A percentile compares a stretch with the other conserved stretches of the same genome.
Conservation (phyloP, 2,797 vertebrate species). For the Phataginus tricuspis region DNA sequence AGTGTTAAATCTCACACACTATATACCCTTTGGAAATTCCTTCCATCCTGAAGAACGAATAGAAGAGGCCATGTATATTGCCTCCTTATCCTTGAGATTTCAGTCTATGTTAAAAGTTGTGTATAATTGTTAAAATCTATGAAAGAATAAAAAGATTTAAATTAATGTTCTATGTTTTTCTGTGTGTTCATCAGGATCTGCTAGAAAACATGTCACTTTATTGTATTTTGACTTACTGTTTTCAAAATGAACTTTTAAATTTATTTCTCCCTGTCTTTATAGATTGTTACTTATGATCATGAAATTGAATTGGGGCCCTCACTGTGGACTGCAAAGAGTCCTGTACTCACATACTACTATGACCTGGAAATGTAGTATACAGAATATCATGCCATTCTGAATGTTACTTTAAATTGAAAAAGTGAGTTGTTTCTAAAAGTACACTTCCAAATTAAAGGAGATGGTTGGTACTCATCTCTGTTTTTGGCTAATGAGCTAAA, state of each 20-base stretch:
- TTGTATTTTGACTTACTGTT: constrained; percentile 28
- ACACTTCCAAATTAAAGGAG: constrained; percentile 44
- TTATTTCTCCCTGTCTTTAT: background rate
- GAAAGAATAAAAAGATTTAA: constrained; percentile 88
- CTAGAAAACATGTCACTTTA: constrained; percentile 1
- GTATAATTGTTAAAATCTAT: constrained; percentile 85
- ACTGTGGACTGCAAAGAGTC: background rate
- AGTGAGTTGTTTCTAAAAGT: constrained; percentile 37
- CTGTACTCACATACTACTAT: background rate
- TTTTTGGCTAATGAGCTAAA: constrained; percentile 53
- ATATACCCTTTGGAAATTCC: constrained; percentile 79
- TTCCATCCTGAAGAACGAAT: constrained; percentile 78
- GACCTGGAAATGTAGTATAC: background rate
- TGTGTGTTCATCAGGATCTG: background rate
- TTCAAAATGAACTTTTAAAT: constrained; percentile 10
- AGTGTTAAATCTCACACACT: constrained; percentile 86
- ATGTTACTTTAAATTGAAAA: constrained; percentile 33
- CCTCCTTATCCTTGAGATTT: constrained; percentile 84
- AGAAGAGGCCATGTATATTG: constrained; percentile 76
- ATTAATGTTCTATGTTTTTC: constrained; percentile 44
- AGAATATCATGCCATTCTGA: background rate
- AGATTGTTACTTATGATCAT: background rate
- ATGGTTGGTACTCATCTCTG: background rate
- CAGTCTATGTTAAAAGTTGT: constrained; percentile 86
- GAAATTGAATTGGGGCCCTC: background rate